Conservation (phyloP, 2,113 vertebrate species). For the Cephalopterus ornatus region DNA sequence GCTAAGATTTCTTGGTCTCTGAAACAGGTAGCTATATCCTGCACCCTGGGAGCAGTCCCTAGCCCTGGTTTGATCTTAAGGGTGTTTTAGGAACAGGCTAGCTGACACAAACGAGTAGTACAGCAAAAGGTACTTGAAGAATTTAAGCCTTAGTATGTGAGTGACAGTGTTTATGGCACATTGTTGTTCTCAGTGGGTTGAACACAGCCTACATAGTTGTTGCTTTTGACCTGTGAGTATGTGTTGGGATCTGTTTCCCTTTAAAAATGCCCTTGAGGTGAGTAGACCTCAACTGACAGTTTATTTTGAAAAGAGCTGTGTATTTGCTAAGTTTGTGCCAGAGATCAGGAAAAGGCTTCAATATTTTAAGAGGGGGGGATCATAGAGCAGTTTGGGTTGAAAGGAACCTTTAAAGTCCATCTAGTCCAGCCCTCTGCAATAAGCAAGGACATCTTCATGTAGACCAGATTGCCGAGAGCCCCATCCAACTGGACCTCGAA, state of each 20-base stretch:
- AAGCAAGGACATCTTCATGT: neutral
- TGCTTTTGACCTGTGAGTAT: neutral
- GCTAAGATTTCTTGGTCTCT: neutral
- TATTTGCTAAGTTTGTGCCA: neutral
- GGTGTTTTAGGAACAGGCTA: neutral
- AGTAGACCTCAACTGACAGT: neutral
- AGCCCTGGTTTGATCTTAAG: neutral
- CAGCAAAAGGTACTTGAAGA: neutral
- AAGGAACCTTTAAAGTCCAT: neutral
- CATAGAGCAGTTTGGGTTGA: neutral
- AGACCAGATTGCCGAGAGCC: neutral
- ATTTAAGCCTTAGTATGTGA: neutral
- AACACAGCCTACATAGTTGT: neutral
- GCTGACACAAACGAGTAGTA: neutral
- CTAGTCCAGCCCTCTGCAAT: neutral
- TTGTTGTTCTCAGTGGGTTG: neutral
- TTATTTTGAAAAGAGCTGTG: neutral
- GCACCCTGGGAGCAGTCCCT: neutral
- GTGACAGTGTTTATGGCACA: neutral
- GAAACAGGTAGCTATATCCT: neutral
- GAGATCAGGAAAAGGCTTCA: neutral
- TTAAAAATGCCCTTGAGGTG: neutral
- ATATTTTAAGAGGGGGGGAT: neutral
- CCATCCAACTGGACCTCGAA: neutral
- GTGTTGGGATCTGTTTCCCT: neutral